phyloP scores from a whole-genome alignment of 1,140 invertebrate genomes.

The Pseudobourletiella spinata region DNA sequence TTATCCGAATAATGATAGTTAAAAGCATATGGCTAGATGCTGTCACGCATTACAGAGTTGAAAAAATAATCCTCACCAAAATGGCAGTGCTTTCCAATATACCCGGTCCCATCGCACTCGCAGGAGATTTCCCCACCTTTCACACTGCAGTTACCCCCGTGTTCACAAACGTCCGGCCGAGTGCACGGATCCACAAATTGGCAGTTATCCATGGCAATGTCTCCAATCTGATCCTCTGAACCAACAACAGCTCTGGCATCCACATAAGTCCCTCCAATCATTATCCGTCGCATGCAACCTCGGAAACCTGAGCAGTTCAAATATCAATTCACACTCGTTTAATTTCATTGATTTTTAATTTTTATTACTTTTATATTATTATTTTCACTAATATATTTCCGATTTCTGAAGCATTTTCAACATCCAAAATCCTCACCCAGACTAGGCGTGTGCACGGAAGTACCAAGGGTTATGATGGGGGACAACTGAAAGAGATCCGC shows the following conservation, averaged over 20 bases:
- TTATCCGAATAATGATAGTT: no score
- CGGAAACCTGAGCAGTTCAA: constrained; percentile 74
- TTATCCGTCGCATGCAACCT: constrained; percentile 80
- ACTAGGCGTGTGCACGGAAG: constrained; percentile 26
- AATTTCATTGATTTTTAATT: constrained; percentile 3
- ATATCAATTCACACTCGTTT: constrained; percentile 4
- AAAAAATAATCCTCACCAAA: no score
- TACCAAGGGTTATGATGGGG: constrained; percentile 31
- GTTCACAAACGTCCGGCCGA: constrained; percentile 79
- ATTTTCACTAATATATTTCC: no score
- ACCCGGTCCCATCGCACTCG: constrained; percentile 75
- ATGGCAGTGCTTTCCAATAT: constrained; percentile 84
- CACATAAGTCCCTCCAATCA: constrained; percentile 62
- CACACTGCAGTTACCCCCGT: constrained; percentile 78
- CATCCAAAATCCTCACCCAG: constrained; percentile 17
- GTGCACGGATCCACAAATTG: constrained; percentile 81
- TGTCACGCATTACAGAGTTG: no score
- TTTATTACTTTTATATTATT: constrained; percentile 1
- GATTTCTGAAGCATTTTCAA: no score
- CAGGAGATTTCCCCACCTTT: constrained; percentile 77
- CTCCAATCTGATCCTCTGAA: constrained; percentile 67
- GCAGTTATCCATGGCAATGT: constrained; percentile 84
- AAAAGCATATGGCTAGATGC: no score
- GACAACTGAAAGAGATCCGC: constrained; percentile 50
- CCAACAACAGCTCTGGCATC: constrained; percentile 72